Base-by-base conservation (phyloP, 2,888 invertebrate species). In the Tenthredo livida region DNA sequence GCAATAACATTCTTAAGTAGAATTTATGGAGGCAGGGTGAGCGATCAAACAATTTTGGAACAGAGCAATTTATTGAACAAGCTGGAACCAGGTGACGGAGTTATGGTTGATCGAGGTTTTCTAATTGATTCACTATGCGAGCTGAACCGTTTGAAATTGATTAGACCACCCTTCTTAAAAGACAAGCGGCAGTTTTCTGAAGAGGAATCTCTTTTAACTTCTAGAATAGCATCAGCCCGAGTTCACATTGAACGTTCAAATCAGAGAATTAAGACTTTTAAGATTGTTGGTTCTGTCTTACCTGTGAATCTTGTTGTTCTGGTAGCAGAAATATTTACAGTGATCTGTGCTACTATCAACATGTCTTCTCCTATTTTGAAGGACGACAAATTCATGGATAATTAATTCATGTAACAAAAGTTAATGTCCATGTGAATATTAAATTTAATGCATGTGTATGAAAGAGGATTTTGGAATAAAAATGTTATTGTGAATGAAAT, bases 161-260 rank as follows among this genome's bases (percentile, higher is more conserved):
- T 88, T 17, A 50, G 85, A 84, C 87, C 87, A 21, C 86, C 87
- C 10, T 88, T 87, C 85, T 54, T 88, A 10, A 84, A 85, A 84
- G 77, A 86, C 15, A 86, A 86, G 84, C 84, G 86, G 70, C 87
- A 88, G 83, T 87, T 89, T 47, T 80, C 85, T n/a, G 78, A 85
- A 86, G 70, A 65, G 2, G 87, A 88, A 80, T 73, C 87, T 1
- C 17, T 86, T 65, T 50, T 83, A 12, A 87, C 77, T 21, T 43
- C 65, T 1, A 73, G 84, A 72, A 88, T 88, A 54, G 87, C 88
- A 0, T n/a, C n/a, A n/a, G n/a, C n/a, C n/a, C n/a, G n/a, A n/a
- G n/a, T 83, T 12, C 87, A 89, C 43, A 83, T 88, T 50, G 88
- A 88, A 47, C 70, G 85, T 33, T 84, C 82, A 5, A 88, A 88